Evolutionary conservation across 1,140 invertebrate genomes (phyloP).

Genomic region (Cydia splendana): DNA sequence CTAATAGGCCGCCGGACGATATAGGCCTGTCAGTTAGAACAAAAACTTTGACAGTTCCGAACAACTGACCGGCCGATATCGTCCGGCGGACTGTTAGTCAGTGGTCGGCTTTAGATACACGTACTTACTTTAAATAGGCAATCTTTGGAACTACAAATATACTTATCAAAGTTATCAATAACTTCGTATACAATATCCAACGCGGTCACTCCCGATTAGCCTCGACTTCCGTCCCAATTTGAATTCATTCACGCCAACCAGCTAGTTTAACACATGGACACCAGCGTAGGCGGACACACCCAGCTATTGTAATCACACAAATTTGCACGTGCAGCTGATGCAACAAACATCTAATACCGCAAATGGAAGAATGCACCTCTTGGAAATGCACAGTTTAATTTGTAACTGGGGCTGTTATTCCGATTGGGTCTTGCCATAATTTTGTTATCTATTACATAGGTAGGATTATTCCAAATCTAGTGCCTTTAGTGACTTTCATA

Average conservation of each 20-base stretch:
- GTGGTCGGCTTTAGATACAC: too few relatives aligned
- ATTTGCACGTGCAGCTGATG: not conserved
- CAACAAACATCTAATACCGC: not conserved
- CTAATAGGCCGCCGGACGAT: too few relatives aligned
- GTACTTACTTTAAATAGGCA: not conserved
- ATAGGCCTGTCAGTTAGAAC: too few relatives aligned
- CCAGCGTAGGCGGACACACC: not conserved
- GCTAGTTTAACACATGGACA: not conserved
- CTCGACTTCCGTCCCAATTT: not conserved
- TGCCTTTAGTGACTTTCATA: too few relatives aligned
- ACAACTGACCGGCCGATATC: too few relatives aligned
- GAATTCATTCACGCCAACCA: not conserved
- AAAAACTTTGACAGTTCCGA: too few relatives aligned
- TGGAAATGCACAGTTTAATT: not conserved
- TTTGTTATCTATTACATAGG: too few relatives aligned
- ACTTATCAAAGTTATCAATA: not conserved
- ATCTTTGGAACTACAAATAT: not conserved
- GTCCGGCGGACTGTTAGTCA: too few relatives aligned
- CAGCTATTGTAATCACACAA: conserved; percentile 3
- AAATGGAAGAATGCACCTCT: not conserved
- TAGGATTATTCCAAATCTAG: too few relatives aligned
- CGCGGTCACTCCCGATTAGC: conserved; percentile 1
- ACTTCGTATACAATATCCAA: not conserved
- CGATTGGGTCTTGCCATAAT: too few relatives aligned
- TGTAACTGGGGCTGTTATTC: not conserved